Base-by-base conservation (phyloP, 2,797 vertebrate genomes). In the Myiotriccus ornatus region DNA sequence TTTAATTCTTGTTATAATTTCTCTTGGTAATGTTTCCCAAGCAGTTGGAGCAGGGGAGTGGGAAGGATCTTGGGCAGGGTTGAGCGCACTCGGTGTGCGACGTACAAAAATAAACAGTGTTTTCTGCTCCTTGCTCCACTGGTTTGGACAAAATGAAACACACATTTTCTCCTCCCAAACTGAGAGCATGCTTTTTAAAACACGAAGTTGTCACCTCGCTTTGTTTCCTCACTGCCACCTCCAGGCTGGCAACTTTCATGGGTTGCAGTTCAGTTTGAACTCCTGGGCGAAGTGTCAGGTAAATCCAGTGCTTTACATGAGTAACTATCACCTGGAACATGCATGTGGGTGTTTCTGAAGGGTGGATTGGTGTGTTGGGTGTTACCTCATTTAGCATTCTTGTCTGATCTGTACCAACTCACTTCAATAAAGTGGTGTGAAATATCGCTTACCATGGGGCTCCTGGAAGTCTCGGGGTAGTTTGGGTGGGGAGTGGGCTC, bases 381-480 rank as follows among this genome's bases (percentile, higher is more conserved):
- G 28, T 67, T 27, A 7, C 24, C 35, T 91, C 37, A 16, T 34
- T 82, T 21, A n/a, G 39, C 13, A 3, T 30, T 63, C 23, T 56
- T 47, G 7, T n/a, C 30, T 77, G 52, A 25, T 56, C 60, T 32
- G 1, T 7, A 9, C 4, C n/a, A 34, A 28, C 46, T 74, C 1
- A 0, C 23, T 53, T 50, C 57, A 37, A 5, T 71, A 2, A 53
- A 43, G 12, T 4, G 2, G 1, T 46, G n/a, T 67, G 32, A 63
- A 39, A 50, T 49, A 39, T 34, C 43, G 30, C 19, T 59, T 53
- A 3, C 14, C 2, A 1, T 0, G 0, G 46, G 32, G 25, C 39
- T 50, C 32, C 41, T 71, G 63, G 9, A 24, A 87, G 30, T 27
- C 25, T 23, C n/a, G 13, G 64, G 19, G 22, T 44, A 20, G 0